Evolutionary conservation across 2,888 invertebrate genomes (phyloP), one percentile per base, ranked within the genome.

Genomic region (Lepidonotus clava): DNA sequence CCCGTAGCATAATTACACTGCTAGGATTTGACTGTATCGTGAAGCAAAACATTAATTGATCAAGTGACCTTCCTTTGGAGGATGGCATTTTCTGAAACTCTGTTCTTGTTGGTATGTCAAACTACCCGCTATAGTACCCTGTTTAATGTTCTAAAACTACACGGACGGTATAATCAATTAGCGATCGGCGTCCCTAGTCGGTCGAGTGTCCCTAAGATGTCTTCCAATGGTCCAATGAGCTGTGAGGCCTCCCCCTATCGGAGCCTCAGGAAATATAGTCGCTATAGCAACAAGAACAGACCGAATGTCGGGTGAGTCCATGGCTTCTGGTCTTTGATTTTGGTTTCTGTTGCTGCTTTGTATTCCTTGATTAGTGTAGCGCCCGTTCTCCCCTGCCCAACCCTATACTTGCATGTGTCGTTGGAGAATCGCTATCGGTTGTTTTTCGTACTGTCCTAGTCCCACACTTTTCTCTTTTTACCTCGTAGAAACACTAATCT

Each of bases 201-300:
- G 71, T 71, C 38, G 14, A 11, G 21, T 34, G 36, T 8, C 34
- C 38, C 18, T 71, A 36, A 11, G 71, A 71, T 38, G 71, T 71
- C 71, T 71, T 71, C 36, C 38, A 71, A 36, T 71, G 71, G 71
- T 34, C 38, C 71, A 71, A 11, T 71, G n/a, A n/a, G 71, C 71
- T 80, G 80, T 46, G 80, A 46, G 46, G 80, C 46, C n/a, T 36
- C 71, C 38, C 38, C 38, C 76, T 76, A 76, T 40, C 38, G 28
- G 76, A 76, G 83, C 28, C 83, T 83, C 32, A 28, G 84, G 56
- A 56, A 61, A 84, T n/a, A 38, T 61, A 84, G 56, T 84, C 38
- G 24, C 83, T 46, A 56, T 38, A 84, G 84, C 84, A 84, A 84
- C 84, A 84, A 84, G 84, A 84, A 84, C 84, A 84, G 51, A 84